Conservation (phyloP, 2,888 invertebrate genomes). For the Lutraria lutraria region DNA sequence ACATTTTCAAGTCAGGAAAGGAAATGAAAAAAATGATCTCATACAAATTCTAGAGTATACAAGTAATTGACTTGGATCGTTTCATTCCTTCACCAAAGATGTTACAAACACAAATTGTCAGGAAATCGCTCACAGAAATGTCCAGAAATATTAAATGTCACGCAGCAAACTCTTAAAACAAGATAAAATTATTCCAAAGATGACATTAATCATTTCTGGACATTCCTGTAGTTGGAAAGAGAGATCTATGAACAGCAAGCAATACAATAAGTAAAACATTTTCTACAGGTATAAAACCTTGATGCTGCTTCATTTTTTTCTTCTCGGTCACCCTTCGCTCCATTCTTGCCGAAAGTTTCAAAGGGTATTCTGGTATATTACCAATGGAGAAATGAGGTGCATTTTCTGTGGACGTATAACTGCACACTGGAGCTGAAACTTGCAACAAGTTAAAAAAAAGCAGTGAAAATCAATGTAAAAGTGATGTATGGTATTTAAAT, state of each 20-base stretch:
- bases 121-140: not conserved
- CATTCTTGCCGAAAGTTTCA: constrained; percentile 65
- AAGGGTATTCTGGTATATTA: constrained; percentile 53
- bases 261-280: constrained; percentile 5
- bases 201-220: not conserved
- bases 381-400: constrained; percentile 2
- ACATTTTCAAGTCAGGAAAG: too few relatives aligned
- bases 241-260: constrained; percentile 17
- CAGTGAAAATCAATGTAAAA: not conserved
- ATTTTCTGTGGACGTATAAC: not conserved
- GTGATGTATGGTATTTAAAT: not conserved
- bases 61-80: not conserved
- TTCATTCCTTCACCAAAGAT: not conserved
- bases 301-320: constrained; percentile 40
- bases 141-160: not conserved
- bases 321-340: constrained; percentile 54
- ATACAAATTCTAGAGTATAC: too few relatives aligned
- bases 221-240: not conserved
- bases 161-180: not conserved
- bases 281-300: constrained; percentile 21
- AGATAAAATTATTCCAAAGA: not conserved
- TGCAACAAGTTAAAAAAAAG: constrained; percentile 24
- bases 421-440: constrained; percentile 45
- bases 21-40: too few relatives aligned
- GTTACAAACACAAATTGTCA: constrained; percentile 1